phyloP scores from a whole-genome alignment of 1,140 invertebrate genomes.

The Nymphalis io region DNA sequence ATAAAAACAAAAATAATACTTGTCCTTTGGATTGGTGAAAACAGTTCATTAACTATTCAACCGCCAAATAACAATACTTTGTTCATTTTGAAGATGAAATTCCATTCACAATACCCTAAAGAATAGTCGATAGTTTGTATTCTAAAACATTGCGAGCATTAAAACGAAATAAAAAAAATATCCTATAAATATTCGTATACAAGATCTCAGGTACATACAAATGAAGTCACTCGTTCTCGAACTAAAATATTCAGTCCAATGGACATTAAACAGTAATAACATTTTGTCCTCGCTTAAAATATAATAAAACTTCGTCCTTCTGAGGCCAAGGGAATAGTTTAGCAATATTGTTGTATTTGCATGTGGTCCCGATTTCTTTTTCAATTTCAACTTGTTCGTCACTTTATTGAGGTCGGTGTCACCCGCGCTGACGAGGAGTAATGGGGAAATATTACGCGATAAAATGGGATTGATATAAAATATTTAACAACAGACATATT shows the following conservation, averaged over 20 bases:
- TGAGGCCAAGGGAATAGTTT: conserved; percentile 21
- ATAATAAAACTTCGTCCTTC: conserved; percentile 38
- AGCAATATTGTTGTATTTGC: conserved; percentile 37
- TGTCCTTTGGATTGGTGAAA: too few relatives aligned
- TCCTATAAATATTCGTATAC: background rate
- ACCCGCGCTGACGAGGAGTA: conserved; percentile 24
- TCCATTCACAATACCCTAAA: too few relatives aligned
- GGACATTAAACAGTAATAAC: background rate
- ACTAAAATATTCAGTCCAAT: conserved; percentile 3
- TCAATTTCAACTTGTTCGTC: conserved; percentile 39
- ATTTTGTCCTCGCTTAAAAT: conserved; percentile 39
- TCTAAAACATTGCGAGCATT: too few relatives aligned
- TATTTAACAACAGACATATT: conserved; percentile 5
- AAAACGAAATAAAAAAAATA: too few relatives aligned
- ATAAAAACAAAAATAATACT: too few relatives aligned
- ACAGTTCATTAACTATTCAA: too few relatives aligned
- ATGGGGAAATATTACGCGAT: conserved; percentile 22
- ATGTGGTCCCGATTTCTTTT: conserved; percentile 37
- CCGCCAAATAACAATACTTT: too few relatives aligned
- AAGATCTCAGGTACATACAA: background rate
- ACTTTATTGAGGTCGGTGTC: conserved; percentile 34
- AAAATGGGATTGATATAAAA: background rate
- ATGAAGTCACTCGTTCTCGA: background rate
- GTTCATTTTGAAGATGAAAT: too few relatives aligned
- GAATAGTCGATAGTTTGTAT: too few relatives aligned